Evolutionary conservation across 1,140 invertebrate species (phyloP), one percentile per base, ranked within the genome.

Genomic region (Plodia interpunctella): DNA sequence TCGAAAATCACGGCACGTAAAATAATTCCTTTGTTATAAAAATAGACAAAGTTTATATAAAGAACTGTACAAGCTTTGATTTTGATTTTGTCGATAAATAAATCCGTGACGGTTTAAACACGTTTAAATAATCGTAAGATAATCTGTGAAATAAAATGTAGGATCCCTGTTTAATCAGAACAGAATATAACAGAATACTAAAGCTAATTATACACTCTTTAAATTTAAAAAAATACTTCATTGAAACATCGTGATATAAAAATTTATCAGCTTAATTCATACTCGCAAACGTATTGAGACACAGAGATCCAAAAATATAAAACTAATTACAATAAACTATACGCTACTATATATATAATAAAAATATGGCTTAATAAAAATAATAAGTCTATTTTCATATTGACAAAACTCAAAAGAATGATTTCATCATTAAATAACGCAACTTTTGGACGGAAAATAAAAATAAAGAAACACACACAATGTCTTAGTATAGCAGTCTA

Each of bases 391-490:
- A 49, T 25, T 49, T 49, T 17, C 5, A 17, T 8, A 18, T 17
- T 6, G 15, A 18, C n/a, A 19, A 49, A 18, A 17, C 18, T 49
- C 49, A 49, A 17, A 11, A 8, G 18, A 1, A 49, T 18, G 15
- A 17, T 19, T n/a, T 49, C 49, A 18, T 49, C 49, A 19, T 17
- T 49, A 35, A 35, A 9, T 35, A 35, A 35, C 32, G 13, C 6
- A 49, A 49, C 49, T 19, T 51, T 51, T 51, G 49, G 49, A 51
- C 49, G 49, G 49, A 62, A 66, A 72, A 71, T 57, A 57, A 59
- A 51, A 6, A 59, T 49, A 18, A 54, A 62, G 21, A 49, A 19
- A 55, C 54, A 51, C 28, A 66, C 30, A 58, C 35, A 62, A 52
- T 20, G 17, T 35, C 49, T 59, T 49, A 62, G 2, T 38, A 0